Base-by-base conservation (phyloP, 2,888 invertebrate genomes). In the Drosophila robusta region DNA sequence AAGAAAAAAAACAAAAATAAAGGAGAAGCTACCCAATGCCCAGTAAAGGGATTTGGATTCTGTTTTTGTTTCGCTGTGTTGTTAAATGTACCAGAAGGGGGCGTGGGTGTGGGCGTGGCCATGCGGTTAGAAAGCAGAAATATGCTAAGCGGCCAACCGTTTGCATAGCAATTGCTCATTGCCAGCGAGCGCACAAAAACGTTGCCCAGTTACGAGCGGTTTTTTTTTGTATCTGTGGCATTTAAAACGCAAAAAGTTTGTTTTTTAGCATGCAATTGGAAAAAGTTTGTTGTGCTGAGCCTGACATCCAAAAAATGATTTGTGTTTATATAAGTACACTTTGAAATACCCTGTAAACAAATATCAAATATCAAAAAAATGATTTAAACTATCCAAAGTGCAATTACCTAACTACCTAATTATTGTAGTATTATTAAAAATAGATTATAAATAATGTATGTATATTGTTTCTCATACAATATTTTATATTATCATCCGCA, bases 151-250 rank as follows among this genome's bases (percentile, higher is more conserved):
- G 71, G 45, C 49, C 41, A 77, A 67, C 61, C 80, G 80, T 83
- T 80, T 88, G 83, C 83, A 83, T 86, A 80, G 83, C 88, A 80
- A 88, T 86, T 86, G 80, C 75, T 76, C 80, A 87, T 87, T 85
- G 86, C 62, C 75, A 65, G 55, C 32, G 41, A 12, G 34, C 34
- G 18, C 32, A 42, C 41, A 29, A 46, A 38, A 36, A 11, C 47
- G 55, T 74, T 70, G 46, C 54, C 38, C 69, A 62, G 52, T 67
- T 66, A 66, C 41, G 38, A 68, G 46, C 65, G 57, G 51, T 36
- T 36, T 41, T 36, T 44, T 49, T 49, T 54, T 47, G 44, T 60
- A 26, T 45, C 49, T 26, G 44, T 38, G 52, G 54, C 42, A 44
- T 60, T 38, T 44, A 14, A 14, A 39, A 51, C 42, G 41, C 56